Evolutionary conservation across 2,113 vertebrate genomes (phyloP).

Genomic region (Oryzias curvinotus): DNA sequence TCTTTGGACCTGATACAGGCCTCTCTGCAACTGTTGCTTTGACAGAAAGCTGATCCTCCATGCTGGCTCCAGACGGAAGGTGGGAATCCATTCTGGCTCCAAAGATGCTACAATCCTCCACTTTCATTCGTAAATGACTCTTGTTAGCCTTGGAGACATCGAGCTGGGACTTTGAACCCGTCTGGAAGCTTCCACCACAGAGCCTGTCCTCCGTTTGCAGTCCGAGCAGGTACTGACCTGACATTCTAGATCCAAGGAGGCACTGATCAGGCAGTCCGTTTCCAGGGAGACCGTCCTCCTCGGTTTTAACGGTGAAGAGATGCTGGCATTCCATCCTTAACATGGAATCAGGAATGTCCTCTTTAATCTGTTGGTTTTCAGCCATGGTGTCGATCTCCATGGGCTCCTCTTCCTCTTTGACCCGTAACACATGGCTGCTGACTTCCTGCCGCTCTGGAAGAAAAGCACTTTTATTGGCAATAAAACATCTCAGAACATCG

Average conservation of each 20-base stretch:
- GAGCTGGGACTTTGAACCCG: neutral
- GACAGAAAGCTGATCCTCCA: slow-evolving; percentile 7
- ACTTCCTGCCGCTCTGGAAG: slow-evolving; percentile 62
- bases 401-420: slow-evolving; percentile 71
- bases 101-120: neutral
- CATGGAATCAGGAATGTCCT: neutral
- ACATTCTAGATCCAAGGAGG: slow-evolving; percentile 41
- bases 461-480: neutral
- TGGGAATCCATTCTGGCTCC: slow-evolving; percentile 13
- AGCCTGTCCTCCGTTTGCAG: slow-evolving; percentile 36
- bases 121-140: neutral
- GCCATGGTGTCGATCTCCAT: slow-evolving; percentile 40
- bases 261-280: neutral
- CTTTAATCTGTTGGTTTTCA: slow-evolving; percentile 12
- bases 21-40: slow-evolving; percentile 9
- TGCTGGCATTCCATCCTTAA: neutral
- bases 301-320: slow-evolving; percentile 39
- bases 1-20: slow-evolving; percentile 1
- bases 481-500: neutral
- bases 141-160: slow-evolving; percentile 4
- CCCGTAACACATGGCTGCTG: slow-evolving; percentile 24
- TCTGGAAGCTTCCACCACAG: slow-evolving; percentile 6
- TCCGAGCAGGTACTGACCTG: slow-evolving; percentile 11
- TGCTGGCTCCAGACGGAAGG: slow-evolving; percentile 2
- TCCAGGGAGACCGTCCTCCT: slow-evolving; percentile 19